Conservation (phyloP, 2,113 vertebrate genomes). For the Rafetus swinhoei region DNA sequence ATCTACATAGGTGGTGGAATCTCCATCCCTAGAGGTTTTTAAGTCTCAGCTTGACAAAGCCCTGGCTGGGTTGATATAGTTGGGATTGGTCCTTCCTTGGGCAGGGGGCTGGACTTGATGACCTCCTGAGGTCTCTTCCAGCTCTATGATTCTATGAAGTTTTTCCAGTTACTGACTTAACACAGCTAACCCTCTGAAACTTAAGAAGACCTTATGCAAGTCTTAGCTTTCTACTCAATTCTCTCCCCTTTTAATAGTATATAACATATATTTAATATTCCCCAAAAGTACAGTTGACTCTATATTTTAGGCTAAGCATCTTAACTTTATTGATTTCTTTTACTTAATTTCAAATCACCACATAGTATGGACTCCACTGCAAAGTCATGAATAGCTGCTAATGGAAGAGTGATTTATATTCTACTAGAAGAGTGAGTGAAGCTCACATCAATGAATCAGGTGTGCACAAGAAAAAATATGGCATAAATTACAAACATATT, state of each 20-base stretch:
- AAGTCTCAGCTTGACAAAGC: too few species aligned
- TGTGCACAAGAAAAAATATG: not conserved
- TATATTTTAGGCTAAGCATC: constrained; percentile 25
- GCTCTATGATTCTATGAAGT: too few species aligned
- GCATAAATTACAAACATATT: not conserved
- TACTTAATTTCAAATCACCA: constrained; percentile 56
- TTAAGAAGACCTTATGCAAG: not conserved
- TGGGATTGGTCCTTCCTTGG: too few species aligned
- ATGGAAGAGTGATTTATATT: constrained; percentile 53
- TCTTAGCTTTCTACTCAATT: not conserved
- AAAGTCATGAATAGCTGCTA: constrained; percentile 13
- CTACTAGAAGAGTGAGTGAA: constrained; percentile 35
- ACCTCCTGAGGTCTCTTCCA: too few species aligned
- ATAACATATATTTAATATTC: constrained; percentile 50
- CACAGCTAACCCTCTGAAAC: too few species aligned
- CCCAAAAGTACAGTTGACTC: constrained; percentile 36
- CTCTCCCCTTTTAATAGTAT: constrained; percentile 28
- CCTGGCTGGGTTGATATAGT: too few species aligned
- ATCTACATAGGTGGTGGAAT: too few species aligned
- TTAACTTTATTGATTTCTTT: not conserved
- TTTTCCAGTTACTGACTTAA: too few species aligned
- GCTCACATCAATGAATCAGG: constrained; percentile 46
- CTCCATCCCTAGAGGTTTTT: too few species aligned
- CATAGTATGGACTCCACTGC: constrained; percentile 26
- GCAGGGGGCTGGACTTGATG: too few species aligned